Evolutionary conservation across 2,888 invertebrate species (phyloP).

Genomic region (Chrysomela aeneicollis): DNA sequence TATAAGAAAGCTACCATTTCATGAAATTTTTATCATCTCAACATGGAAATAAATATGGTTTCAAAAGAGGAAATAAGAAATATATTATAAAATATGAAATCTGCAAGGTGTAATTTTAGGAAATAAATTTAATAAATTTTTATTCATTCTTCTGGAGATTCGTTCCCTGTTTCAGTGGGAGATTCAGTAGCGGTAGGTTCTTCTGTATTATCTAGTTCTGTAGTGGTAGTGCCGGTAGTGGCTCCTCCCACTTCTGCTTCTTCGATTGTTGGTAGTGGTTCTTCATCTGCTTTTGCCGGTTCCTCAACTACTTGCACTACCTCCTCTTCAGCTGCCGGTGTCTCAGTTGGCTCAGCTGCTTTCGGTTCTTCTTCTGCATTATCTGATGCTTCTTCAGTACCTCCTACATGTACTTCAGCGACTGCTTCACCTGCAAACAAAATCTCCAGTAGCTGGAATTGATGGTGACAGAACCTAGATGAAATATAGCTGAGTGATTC

Average conservation of each 20-base stretch:
- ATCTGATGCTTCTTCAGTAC: background rate
- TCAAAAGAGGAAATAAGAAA: too few species aligned
- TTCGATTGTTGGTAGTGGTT: conserved; percentile 19
- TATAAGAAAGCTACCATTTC: background rate
- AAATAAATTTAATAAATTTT: background rate
- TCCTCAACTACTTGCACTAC: conserved; percentile 26
- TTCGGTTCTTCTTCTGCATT: background rate
- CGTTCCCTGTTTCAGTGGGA: conserved; percentile 13
- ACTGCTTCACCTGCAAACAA: conserved; percentile 1
- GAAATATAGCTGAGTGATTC: too few species aligned
- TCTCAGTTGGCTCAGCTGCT: background rate
- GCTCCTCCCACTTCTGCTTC: background rate
- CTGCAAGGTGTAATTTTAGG: background rate
- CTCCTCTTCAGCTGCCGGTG: conserved; percentile 23
- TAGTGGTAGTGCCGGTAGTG: conserved; percentile 5
- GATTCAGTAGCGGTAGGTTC: conserved; percentile 7
- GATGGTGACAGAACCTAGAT: too few species aligned
- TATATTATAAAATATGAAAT: background rate
- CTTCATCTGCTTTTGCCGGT: conserved; percentile 28
- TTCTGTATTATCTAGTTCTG: conserved; percentile 2
- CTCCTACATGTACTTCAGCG: background rate
- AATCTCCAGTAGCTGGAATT: background rate
- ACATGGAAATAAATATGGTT: too few species aligned
- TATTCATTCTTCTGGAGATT: conserved; percentile 19
- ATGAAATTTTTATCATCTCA: too few species aligned